phyloP scores from a whole-genome alignment of 2,113 vertebrate species.

The Gambusia holbrooki region DNA sequence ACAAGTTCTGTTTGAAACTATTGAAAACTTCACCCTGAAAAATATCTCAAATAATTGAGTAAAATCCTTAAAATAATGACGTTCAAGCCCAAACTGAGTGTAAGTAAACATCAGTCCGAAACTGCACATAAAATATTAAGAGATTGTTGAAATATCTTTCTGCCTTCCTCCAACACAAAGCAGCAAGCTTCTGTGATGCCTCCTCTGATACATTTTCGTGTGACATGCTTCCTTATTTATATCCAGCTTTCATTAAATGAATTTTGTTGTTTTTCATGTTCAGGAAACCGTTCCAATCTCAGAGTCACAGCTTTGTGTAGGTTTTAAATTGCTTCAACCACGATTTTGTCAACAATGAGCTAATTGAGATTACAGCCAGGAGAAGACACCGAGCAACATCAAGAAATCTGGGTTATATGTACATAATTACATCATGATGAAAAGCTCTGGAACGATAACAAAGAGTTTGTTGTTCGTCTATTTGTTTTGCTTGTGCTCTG shows the following conservation, averaged over 20 bases:
- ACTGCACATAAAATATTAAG: background rate
- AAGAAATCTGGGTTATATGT: background rate
- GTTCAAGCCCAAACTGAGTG: background rate
- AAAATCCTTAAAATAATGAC: background rate
- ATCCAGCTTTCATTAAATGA: background rate
- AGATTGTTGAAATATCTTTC: background rate
- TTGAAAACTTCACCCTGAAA: background rate
- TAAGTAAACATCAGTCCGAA: background rate
- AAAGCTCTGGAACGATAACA: background rate
- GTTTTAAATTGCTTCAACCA: background rate
- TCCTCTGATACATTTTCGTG: background rate
- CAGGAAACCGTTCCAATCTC: background rate
- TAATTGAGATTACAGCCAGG: background rate
- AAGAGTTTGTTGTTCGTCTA: background rate
- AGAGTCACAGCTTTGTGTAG: background rate
- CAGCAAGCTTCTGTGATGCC: background rate
- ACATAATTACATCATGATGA: constrained; percentile 1
- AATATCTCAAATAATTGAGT: background rate
- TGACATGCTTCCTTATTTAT: background rate
- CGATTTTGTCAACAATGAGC: background rate
- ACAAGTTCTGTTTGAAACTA: background rate
- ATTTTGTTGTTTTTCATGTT: background rate
- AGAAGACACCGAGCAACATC: background rate
- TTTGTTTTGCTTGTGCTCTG: constrained; percentile 1
- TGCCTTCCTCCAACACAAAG: background rate